These are phyloP conservation scores for Pristionchus fissidentatus DNA, from an alignment of 2,888 invertebrate species.

Conservation along the genomic window DNA sequence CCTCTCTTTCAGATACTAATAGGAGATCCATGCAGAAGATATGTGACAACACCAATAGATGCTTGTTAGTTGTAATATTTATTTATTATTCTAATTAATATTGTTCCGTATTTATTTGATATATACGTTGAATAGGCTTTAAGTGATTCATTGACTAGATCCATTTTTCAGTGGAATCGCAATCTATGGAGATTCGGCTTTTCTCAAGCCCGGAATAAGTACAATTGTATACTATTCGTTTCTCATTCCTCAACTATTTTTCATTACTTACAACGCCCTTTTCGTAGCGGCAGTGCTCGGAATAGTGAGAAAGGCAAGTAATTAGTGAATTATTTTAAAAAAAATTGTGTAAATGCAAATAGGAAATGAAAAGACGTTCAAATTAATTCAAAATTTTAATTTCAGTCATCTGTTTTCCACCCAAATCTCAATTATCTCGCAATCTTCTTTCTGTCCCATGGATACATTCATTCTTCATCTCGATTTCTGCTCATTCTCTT, in stretches of 20 bases:
- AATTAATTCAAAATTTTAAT: background rate
- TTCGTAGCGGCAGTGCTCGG: background rate
- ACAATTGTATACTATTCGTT: background rate
- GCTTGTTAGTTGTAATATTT: no score
- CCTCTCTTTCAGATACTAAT: no score
- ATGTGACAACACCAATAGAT: no score
- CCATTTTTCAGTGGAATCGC: background rate
- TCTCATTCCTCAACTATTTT: background rate
- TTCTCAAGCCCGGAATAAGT: background rate
- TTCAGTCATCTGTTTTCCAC: background rate
- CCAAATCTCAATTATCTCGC: background rate
- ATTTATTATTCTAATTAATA: no score
- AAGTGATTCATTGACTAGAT: background rate
- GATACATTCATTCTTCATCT: background rate
- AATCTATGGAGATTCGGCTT: background rate
- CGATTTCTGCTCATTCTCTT: background rate
- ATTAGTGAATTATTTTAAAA: no score
- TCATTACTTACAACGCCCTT: background rate
- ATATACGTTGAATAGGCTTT: no score
- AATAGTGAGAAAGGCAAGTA: background rate
- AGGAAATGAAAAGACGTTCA: no score
- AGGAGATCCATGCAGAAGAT: no score
- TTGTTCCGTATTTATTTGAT: no score
- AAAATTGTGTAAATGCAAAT: no score
- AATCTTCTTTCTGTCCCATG: background rate